phyloP scores from a whole-genome alignment of 2,113 vertebrate genomes.

The Pachypanchax playfairii region DNA sequence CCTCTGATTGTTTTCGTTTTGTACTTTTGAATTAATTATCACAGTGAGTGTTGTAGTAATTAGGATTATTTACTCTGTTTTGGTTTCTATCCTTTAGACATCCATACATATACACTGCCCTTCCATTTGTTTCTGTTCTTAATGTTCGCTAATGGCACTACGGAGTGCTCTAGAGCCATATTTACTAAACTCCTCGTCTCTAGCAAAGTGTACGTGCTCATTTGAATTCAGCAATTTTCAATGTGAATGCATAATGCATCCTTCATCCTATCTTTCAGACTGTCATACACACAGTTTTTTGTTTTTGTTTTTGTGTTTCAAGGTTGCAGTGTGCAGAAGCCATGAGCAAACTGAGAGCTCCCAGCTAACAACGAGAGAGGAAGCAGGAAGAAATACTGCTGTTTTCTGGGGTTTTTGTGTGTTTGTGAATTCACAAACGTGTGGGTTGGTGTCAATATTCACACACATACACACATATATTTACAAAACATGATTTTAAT shows the following conservation, averaged over 20 bases:
- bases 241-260: slow-evolving; percentile 41
- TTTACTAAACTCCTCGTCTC: slow-evolving; percentile 38
- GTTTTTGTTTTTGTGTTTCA: slow-evolving; percentile 17
- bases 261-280: slow-evolving; percentile 13
- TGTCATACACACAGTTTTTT: not conserved
- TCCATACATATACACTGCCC: not conserved
- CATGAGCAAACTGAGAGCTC: slow-evolving; percentile 8
- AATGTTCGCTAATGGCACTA: slow-evolving; percentile 4
- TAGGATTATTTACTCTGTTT: not conserved
- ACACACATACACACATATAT: slow-evolving; percentile 11
- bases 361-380: slow-evolving; percentile 22
- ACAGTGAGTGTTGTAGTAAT: not conserved
- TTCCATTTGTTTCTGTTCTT: not conserved
- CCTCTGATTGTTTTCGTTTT: not conserved
- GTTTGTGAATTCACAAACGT: not conserved
- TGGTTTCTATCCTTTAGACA: not conserved
- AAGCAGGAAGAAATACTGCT: slow-evolving; percentile 16
- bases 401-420: slow-evolving; percentile 4
- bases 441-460: slow-evolving; percentile 16
- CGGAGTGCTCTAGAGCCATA: slow-evolving; percentile 25
- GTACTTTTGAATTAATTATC: not conserved
- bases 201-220: slow-evolving; percentile 44
- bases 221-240: slow-evolving; percentile 55
- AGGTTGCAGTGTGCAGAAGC: slow-evolving; percentile 21
- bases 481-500: slow-evolving; percentile 51